Evolutionary conservation across 2,888 invertebrate species (phyloP).

Genomic region (Latrodectus elegans): DNA sequence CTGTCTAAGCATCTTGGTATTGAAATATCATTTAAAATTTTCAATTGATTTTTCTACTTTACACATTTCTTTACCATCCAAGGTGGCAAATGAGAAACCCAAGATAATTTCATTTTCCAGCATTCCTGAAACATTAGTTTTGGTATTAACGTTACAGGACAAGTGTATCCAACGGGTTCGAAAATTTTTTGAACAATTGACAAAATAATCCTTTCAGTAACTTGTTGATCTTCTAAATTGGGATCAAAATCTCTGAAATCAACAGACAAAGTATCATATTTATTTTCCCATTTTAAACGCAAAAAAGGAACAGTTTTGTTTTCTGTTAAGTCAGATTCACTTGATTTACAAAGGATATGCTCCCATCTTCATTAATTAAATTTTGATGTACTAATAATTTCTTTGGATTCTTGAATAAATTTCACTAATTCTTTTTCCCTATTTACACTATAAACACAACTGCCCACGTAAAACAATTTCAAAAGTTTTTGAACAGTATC

Average conservation of each 20-base stretch:
- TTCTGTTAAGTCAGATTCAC: not conserved
- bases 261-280: not conserved
- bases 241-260: not conserved
- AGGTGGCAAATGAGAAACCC: no score
- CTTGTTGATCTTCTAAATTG: no score
- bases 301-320: not conserved
- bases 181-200: no score
- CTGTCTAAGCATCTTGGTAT: no score
- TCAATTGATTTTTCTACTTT: conserved; percentile 1
- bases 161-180: no score
- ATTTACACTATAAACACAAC: not conserved
- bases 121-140: not conserved
- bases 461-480: not conserved
- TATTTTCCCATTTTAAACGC: not conserved
- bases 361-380: not conserved
- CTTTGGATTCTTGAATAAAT: no score
- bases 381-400: not conserved
- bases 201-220: no score
- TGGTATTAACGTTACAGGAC: not conserved
- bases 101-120: no score
- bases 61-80: not conserved
- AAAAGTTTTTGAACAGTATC: not conserved
- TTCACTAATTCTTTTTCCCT: not conserved
- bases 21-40: no score
- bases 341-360: no score